A percentile compares a stretch with the other conserved stretches of the same genome.
phyloP scores from a whole-genome alignment of 1,140 invertebrate species.

The Diplogasteroides magnus region DNA sequence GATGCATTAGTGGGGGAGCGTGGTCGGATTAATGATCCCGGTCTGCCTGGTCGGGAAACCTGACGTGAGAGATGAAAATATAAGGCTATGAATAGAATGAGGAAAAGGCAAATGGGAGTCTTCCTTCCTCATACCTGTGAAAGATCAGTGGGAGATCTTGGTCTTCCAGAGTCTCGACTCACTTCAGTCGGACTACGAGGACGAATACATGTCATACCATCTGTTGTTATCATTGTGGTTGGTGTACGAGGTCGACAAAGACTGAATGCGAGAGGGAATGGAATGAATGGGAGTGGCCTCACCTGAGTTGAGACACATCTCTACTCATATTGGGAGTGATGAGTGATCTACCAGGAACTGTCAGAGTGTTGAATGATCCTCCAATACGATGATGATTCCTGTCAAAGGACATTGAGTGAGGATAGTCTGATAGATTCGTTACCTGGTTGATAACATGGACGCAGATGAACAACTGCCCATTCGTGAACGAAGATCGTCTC shows the following conservation, averaged over 20 bases:
- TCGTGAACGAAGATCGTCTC: slow-evolving; percentile 25
- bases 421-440: too few relatives aligned
- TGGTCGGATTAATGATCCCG: slow-evolving; percentile 13
- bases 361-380: slow-evolving; percentile 23
- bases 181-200: slow-evolving; percentile 21
- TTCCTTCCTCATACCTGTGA: slow-evolving; percentile 14
- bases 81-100: slow-evolving; percentile 1
- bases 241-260: slow-evolving; percentile 1
- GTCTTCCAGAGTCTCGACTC: slow-evolving; percentile 22
- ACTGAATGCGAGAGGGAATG: neutral
- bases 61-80: slow-evolving; percentile 14
- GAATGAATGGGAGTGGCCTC: neutral
- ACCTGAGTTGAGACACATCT: slow-evolving; percentile 29
- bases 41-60: slow-evolving; percentile 1
- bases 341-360: slow-evolving; percentile 25
- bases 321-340: slow-evolving; percentile 36
- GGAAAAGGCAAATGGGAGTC: neutral
- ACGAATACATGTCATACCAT: neutral
- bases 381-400: slow-evolving; percentile 28
- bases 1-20: slow-evolving; percentile 22
- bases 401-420: too few relatives aligned
- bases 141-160: slow-evolving; percentile 19
- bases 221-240: neutral
- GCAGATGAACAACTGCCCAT: slow-evolving; percentile 29
- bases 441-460: slow-evolving; percentile 27